phyloP scores from a whole-genome alignment of 2,888 invertebrate species.

The Xanthorhoe designata region DNA sequence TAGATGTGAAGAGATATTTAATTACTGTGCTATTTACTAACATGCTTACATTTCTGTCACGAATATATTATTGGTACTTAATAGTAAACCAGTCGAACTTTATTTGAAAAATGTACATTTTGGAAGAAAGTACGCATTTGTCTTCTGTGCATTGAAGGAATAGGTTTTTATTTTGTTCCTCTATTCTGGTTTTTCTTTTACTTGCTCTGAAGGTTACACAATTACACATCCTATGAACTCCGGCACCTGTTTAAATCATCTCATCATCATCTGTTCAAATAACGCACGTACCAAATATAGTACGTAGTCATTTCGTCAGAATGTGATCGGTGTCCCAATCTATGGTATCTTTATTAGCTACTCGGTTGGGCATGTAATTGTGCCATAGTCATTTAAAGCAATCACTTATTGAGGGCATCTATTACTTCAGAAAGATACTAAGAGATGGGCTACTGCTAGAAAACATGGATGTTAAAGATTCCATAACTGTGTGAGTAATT shows the following conservation, averaged over 20 bases:
- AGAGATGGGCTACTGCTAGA: not conserved
- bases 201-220: not conserved
- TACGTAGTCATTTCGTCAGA: not conserved
- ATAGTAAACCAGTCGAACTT: too few species aligned
- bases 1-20: too few species aligned
- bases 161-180: not conserved
- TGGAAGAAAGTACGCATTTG: too few species aligned
- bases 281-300: not conserved
- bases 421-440: slow-evolving; percentile 25
- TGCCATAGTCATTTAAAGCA: slow-evolving; percentile 30
- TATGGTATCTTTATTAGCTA: slow-evolving; percentile 26
- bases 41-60: too few species aligned
- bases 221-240: not conserved
- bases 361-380: slow-evolving; percentile 23
- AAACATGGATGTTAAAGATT: not conserved
- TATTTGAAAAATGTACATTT: too few species aligned
- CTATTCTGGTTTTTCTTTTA: not conserved
- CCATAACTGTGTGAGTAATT: not conserved
- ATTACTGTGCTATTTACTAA: too few species aligned
- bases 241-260: not conserved
- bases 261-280: not conserved
- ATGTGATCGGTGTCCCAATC: not conserved
- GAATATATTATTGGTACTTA: too few species aligned
- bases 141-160: not conserved
- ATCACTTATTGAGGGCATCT: slow-evolving; percentile 31